phyloP scores from a whole-genome alignment of 2,888 invertebrate species.

The Mesorhabditis sp. region DNA sequence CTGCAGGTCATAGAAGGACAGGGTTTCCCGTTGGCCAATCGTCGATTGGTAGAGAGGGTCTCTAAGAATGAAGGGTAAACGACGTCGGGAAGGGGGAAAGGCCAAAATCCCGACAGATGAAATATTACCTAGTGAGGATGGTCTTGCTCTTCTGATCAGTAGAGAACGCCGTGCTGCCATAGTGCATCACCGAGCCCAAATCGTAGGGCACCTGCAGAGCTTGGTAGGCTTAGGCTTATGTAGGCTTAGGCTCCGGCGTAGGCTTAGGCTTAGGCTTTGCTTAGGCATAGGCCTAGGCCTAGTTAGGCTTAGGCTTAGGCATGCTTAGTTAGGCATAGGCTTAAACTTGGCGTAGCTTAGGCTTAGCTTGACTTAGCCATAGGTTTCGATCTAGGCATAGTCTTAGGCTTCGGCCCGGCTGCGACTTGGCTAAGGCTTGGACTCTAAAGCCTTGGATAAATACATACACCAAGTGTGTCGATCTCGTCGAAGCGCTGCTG shows the following conservation, averaged over 20 bases:
- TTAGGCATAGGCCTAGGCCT: slow-evolving; percentile 6
- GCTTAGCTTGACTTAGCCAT: slow-evolving; percentile 7
- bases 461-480: slow-evolving; percentile 22
- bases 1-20: slow-evolving; percentile 52
- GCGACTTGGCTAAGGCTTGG: too few relatives aligned
- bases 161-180: slow-evolving; percentile 56
- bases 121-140: slow-evolving; percentile 41
- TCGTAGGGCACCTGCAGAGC: slow-evolving; percentile 49
- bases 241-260: slow-evolving; percentile 5
- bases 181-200: slow-evolving; percentile 55
- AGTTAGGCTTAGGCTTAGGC: not conserved
- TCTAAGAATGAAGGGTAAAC: slow-evolving; percentile 13
- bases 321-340: not conserved
- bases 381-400: slow-evolving; percentile 5
- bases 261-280: slow-evolving; percentile 2
- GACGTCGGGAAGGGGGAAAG: too few relatives aligned
- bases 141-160: slow-evolving; percentile 50
- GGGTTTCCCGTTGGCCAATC: slow-evolving; percentile 55
- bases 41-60: slow-evolving; percentile 52
- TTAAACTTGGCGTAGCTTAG: slow-evolving; percentile 5
- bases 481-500: slow-evolving; percentile 35
- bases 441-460: not conserved
- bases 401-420: not conserved
- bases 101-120: not conserved
- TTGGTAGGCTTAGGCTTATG: slow-evolving; percentile 15